phyloP scores from a whole-genome alignment of 2,113 vertebrate species.

The Taurulus bubalis region DNA sequence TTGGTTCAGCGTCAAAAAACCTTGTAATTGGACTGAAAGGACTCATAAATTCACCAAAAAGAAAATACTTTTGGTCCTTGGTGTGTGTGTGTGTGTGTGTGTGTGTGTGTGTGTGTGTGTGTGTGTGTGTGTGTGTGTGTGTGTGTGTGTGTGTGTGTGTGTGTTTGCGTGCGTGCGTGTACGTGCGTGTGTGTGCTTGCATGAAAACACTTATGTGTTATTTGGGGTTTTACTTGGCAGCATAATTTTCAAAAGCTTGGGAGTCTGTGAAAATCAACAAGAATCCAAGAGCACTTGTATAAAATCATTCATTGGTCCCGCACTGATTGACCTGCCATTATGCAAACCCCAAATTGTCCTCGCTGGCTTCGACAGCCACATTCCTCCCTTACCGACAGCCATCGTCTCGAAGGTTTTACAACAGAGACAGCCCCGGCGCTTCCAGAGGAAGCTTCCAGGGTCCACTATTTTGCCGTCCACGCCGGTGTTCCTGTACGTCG shows the following conservation, averaged over 20 bases:
- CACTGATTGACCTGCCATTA: conserved; percentile 67
- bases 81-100: conserved; percentile 70
- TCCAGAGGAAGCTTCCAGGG: conserved; percentile 61
- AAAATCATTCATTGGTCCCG: conserved; percentile 52
- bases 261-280: conserved; percentile 41
- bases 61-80: not conserved
- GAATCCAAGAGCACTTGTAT: conserved; percentile 49
- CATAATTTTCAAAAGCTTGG: conserved; percentile 30
- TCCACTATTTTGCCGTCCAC: conserved; percentile 57
- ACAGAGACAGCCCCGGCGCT: conserved; percentile 28
- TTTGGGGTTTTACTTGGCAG: conserved; percentile 57
- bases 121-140: conserved; percentile 70
- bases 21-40: conserved; percentile 4
- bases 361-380: conserved; percentile 42
- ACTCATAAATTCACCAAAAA: not conserved
- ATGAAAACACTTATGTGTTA: conserved; percentile 56
- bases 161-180: too few relatives aligned
- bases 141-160: conserved; percentile 70
- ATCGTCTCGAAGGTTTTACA: conserved; percentile 47
- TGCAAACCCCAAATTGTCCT: conserved; percentile 64
- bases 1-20: not conserved
- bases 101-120: conserved; percentile 71
- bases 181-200: conserved; percentile 11
- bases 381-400: conserved; percentile 55
- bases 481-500: conserved; percentile 15